Base-by-base conservation (phyloP, 2,797 vertebrate genomes). In the Eutrigla gurnardus region DNA sequence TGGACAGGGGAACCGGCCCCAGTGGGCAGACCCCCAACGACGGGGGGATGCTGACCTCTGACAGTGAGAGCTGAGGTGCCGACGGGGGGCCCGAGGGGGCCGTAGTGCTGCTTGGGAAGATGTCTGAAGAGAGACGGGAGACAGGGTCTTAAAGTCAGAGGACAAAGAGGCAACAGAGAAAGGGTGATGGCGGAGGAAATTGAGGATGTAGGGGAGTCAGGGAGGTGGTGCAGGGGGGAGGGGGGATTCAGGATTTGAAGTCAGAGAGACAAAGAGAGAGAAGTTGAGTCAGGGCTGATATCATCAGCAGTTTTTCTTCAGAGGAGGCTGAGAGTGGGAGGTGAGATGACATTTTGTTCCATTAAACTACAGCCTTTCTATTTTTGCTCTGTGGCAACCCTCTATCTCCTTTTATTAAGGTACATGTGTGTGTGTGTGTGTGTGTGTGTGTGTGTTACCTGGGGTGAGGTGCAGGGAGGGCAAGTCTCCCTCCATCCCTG, bases 21-120 rank as follows among this genome's bases (percentile, higher is more conserved):
- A 97, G 92, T 0, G 96, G 96, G 83, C 96, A 97, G 50, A 97
- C 96, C 0, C 96, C 96, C 86, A 97, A 79, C 0, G 96, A 96
- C 0, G 96, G 95, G 1, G 96, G 95, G 89, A 97, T 96, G 93
- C 92, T 97, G 84, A 97, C 96, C 90, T 97, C 96, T 0, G 96
- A 96, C 47, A 96, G 89, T 64, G 94, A 93, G 40, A 93, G 78
- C 93, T 39, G 93, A 2, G 93, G 94, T 15, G 86, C 91, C 40
- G 89, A 78, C 1, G 87, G 78, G 45, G 91, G 81, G 18, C 92
- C 90, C 0, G 92, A 93, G 0, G 95, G 88, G 3, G 94, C 86
- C 17, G 92, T 81, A 2, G 94, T 94, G 91, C 93, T 95, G 88
- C 93, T 95, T 86, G 95, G 92, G 85, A 97, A 95, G 78, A 97